A percentile compares a stretch with the other conserved stretches of the same genome.
Evolutionary conservation across 2,888 invertebrate species (phyloP).

Genomic region (Pterostichus niger): DNA sequence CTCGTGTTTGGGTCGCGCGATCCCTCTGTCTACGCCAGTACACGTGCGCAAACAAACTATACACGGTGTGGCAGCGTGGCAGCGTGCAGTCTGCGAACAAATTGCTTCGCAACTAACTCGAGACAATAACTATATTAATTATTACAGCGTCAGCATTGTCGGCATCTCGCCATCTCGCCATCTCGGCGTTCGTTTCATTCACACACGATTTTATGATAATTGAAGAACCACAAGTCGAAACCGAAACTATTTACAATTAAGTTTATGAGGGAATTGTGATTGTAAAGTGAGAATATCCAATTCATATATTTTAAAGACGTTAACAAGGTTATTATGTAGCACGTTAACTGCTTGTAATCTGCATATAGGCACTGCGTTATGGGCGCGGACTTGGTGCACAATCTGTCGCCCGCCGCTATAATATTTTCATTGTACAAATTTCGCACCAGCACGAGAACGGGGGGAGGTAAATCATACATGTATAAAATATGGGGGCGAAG

Average conservation of each 20-base stretch:
- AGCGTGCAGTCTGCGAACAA: background rate
- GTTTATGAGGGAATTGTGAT: conserved; percentile 26
- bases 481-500: conserved; percentile 68
- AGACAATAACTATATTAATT: conserved; percentile 4
- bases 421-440: conserved; percentile 65
- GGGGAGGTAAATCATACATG: conserved; percentile 66
- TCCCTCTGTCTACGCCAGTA: no score
- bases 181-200: background rate
- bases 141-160: background rate
- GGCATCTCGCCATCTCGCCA: background rate
- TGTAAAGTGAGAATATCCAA: conserved; percentile 35
- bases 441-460: conserved; percentile 54
- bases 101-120: background rate
- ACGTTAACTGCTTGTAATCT: conserved; percentile 25
- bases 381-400: background rate
- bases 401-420: conserved; percentile 51
- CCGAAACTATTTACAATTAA: conserved; percentile 38
- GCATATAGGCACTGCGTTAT: conserved; percentile 11
- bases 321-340: conserved; percentile 41
- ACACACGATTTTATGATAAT: conserved; percentile 17
- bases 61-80: background rate
- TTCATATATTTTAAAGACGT: conserved; percentile 49
- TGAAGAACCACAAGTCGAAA: conserved; percentile 12
- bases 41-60: conserved; percentile 47
- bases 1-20: conserved; percentile 37